Evolutionary conservation across 2,888 invertebrate species (phyloP), one percentile per base, ranked within the genome.

Genomic region (Malthinus seriepunctatus): DNA sequence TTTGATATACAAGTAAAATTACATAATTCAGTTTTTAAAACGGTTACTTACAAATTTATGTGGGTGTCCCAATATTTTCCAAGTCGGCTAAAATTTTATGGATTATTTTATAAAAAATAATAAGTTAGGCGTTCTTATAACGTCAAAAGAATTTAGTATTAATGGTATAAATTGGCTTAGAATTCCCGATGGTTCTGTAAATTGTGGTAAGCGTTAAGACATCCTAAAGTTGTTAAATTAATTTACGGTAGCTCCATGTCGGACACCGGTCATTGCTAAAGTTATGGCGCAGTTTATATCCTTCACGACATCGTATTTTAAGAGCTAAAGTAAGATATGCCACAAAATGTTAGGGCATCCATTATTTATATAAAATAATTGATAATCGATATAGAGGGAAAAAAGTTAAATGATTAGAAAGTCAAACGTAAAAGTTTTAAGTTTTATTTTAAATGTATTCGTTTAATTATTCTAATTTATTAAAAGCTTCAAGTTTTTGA

Each of bases 151-250:
- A 49, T 56, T 56, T 50, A 47, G 31, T n/a, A 14, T 44, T 51
- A 56, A 56, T 44, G 44, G 37, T 44, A 60, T 64, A 69, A 70
- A 70, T 71, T 70, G 65, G 67, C 65, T 66, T 64, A 50, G 61
- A 56, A 52, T 57, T 72, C 76, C 75, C 74, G 47, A 48, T 67
- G 73, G 75, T 67, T 66, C 71, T 66, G 73, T 79, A 78, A 78
- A 78, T 78, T 78, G 76, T 71, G 76, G 76, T 72, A 68, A 69
- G 73, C 74, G 76, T 59, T 59, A 59, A 75, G 73, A 76, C 73
- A 74, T 72, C 73, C 74, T 75, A 76, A 78, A 78, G 76, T 78
- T 78, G 76, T 78, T 79, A 78, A 79, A 79, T 79, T 78, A 78
- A 79, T 79, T 79, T 79, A 79, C 76, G 71, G 77, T 72, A 47